Evolutionary conservation across 2,888 invertebrate species (phyloP), one percentile per base, ranked within the genome.

Genomic region (Drosophila leonis): DNA sequence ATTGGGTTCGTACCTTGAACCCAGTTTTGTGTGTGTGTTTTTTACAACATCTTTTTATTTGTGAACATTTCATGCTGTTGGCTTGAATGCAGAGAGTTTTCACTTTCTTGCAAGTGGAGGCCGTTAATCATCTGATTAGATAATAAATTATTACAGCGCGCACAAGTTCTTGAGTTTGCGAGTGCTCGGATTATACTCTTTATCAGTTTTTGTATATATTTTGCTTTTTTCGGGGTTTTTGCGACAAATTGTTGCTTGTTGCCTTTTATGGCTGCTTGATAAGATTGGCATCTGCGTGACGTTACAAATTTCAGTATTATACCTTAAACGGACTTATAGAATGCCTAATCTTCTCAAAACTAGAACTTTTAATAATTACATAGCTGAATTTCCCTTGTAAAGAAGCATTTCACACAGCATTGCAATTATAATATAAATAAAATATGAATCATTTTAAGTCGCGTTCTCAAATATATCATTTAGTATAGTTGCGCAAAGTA

Each of bases 71-170:
- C 55, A 39, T 62, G 69, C 48, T 66, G 62, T 33, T 51, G 63
- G 39, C 46, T 69, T 71, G 56, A 42, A 44, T 72, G 64, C 65
- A 61, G 54, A 29, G 20, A 35, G 66, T 63, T 80, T 79, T 79
- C 80, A 79, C 73, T 80, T 76, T 79, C 79, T 72, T 78, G 70
- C 18, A 35, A 48, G 54, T 63, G 49, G 49, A 57, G 78, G 51
- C 66, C 68, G 75, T 70, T 82, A 80, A 80, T 82, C 78, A 75
- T 66, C 61, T 73, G 84, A 85, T 84, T 85, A 75, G 81, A 83
- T 88, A 85, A 88, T 81, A 59, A 42, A 52, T 48, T 41, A 59
- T 70, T 78, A 60, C 49, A 70, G 9, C 15, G 41, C 29, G 37
- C 35, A 15, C 63, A 35, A 42, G 39, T 71, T 75, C 75, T 75